These are phyloP conservation scores for Coregonus ussuriensis DNA, from an alignment of 2,797 vertebrate genomes.

Conservation along the genomic window DNA sequence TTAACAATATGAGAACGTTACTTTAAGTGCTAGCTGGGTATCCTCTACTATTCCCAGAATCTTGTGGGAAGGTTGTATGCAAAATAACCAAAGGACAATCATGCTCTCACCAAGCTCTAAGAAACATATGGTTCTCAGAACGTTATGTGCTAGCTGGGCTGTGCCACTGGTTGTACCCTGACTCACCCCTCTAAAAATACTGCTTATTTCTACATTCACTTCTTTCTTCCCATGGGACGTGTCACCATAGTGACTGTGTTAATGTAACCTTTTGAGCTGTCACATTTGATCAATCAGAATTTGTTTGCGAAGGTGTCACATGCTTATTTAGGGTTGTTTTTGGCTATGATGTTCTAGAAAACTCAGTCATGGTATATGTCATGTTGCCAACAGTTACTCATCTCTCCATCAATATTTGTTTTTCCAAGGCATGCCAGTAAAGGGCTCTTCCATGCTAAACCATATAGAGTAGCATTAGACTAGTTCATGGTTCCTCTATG, in stretches of 20 bases:
- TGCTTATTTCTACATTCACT: background rate
- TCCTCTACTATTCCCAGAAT: too few relatives aligned
- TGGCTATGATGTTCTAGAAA: background rate
- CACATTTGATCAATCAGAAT: slow-evolving; percentile 16
- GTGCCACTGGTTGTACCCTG: background rate
- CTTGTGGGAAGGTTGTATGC: too few relatives aligned
- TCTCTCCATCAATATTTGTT: background rate
- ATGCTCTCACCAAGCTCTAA: too few relatives aligned
- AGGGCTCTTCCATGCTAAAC: background rate
- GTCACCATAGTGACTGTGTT: slow-evolving; percentile 11
- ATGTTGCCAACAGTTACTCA: too few relatives aligned
- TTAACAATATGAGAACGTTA: too few relatives aligned
- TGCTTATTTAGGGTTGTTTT: background rate
- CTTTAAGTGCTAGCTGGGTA: too few relatives aligned
- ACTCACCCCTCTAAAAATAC: background rate
- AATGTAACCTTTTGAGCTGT: slow-evolving; percentile 19
- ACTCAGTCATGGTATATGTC: background rate
- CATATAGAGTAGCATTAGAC: background rate
- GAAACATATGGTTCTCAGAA: too few relatives aligned
- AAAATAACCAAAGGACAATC: too few relatives aligned
- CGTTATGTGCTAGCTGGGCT: background rate
- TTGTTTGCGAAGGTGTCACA: background rate
- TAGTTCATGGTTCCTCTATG: background rate
- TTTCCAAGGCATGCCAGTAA: background rate
- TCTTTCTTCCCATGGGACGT: background rate